These are phyloP conservation scores for Lagorchestes hirsutus DNA, from an alignment of 2,797 vertebrate species.

Conservation along the genomic window DNA sequence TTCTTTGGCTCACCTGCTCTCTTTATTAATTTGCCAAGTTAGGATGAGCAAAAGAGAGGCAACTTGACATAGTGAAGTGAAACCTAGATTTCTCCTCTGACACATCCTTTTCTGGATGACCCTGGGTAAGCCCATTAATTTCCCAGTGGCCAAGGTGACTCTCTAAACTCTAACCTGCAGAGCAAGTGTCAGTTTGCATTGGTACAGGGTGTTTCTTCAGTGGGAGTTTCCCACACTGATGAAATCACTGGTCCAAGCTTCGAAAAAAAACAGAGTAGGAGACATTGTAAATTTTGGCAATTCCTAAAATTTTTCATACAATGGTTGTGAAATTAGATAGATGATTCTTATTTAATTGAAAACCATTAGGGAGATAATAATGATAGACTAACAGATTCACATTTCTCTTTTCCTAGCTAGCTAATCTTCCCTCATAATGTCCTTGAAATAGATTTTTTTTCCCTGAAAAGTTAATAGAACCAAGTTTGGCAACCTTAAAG, in stretches of 20 bases:
- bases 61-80: background rate
- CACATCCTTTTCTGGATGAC: background rate
- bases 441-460: constrained; percentile 30
- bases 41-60: background rate
- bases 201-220: background rate
- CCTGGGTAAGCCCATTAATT: background rate
- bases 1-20: background rate
- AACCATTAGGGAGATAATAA: constrained; percentile 8
- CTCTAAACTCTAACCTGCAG: background rate
- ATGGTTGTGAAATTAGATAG: background rate
- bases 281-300: background rate
- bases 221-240: background rate
- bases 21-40: background rate
- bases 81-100: background rate
- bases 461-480: background rate
- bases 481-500: constrained; percentile 42
- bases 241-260: background rate
- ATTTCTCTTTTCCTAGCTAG: background rate
- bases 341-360: background rate
- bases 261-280: background rate
- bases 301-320: background rate
- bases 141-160: background rate
- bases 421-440: background rate
- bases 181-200: background rate
- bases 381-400: constrained; percentile 26